These are phyloP conservation scores for Caenorhabditis sinica DNA, from an alignment of 2,888 invertebrate species.

Conservation along the genomic window DNA sequence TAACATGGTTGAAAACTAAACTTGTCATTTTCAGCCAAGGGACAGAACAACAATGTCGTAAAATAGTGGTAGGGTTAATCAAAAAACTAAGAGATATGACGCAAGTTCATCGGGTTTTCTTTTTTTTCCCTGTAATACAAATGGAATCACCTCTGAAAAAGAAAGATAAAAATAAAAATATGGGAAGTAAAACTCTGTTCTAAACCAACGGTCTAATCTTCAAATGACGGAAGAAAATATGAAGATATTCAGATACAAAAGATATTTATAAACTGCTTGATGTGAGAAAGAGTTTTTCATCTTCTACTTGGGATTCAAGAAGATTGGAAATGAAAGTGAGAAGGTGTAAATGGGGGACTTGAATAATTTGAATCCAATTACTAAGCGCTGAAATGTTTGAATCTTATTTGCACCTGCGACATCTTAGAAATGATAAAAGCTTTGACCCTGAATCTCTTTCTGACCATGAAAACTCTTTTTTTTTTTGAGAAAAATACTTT, in stretches of 20 bases:
- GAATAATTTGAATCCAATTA: conserved; percentile 56
- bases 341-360: conserved; percentile 7
- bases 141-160: neutral
- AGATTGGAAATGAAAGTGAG: neutral
- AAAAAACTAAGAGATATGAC: conserved; percentile 35
- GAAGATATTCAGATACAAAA: conserved; percentile 23
- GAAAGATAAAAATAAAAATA: neutral
- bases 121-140: conserved; percentile 5
- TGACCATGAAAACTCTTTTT: no score
- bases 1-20: conserved; percentile 18
- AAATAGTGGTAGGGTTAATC: conserved; percentile 31
- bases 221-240: conserved; percentile 45
- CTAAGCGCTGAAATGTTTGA: conserved; percentile 34
- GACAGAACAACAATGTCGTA: conserved; percentile 61
- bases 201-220: conserved; percentile 46
- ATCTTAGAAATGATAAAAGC: neutral
- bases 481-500: no score
- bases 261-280: conserved; percentile 43
- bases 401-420: conserved; percentile 55
- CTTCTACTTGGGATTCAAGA: neutral
- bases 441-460: no score
- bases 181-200: conserved; percentile 24
- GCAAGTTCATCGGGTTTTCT: neutral
- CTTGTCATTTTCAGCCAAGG: conserved; percentile 54
- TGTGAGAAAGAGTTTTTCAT: conserved; percentile 22